Evolutionary conservation across 2,797 vertebrate genomes (phyloP).

Genomic region (Gobionotothen gibberifrons): DNA sequence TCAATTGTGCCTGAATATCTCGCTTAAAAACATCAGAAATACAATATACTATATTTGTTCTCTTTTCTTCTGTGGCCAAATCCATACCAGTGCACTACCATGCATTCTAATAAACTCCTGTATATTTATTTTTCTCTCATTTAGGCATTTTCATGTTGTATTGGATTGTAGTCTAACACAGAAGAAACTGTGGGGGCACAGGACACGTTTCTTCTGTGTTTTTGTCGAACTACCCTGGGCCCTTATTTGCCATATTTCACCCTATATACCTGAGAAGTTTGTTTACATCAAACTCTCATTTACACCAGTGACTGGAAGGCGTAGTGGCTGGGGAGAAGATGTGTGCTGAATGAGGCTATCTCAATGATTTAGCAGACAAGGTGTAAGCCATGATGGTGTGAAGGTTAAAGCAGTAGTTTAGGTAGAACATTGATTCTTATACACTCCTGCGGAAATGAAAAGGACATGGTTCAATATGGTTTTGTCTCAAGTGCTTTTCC

Average conservation of each 20-base stretch:
- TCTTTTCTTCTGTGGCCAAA: constrained; percentile 44
- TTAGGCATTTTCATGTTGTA: constrained; percentile 37
- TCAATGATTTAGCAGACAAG: constrained; percentile 67
- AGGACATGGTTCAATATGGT: constrained; percentile 43
- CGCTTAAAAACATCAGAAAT: constrained; percentile 43
- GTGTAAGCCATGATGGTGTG: constrained; percentile 48
- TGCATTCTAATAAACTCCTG: constrained; percentile 54
- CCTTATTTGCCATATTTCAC: constrained; percentile 35
- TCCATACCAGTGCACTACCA: constrained; percentile 25
- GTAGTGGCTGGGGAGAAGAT: constrained; percentile 43
- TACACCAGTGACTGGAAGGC: constrained; percentile 34
- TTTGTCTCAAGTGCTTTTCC: constrained; percentile 43
- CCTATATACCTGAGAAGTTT: constrained; percentile 36
- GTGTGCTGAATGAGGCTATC: constrained; percentile 45
- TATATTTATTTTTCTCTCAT: constrained; percentile 23
- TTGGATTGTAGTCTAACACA: constrained; percentile 21
- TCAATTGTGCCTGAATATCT: constrained; percentile 45
- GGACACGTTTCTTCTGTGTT: constrained; percentile 23
- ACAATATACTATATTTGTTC: constrained; percentile 24
- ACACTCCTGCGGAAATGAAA: constrained; percentile 38
- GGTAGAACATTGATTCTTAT: constrained; percentile 52
- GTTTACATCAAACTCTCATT: constrained; percentile 62
- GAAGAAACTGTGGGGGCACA: constrained; percentile 10
- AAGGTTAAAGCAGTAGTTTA: constrained; percentile 63
- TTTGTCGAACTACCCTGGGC: constrained; percentile 13